Evolutionary conservation across 1,140 invertebrate genomes (phyloP), one percentile per base, ranked within the genome.

Genomic region (Pseudomyrmex pallidus): DNA sequence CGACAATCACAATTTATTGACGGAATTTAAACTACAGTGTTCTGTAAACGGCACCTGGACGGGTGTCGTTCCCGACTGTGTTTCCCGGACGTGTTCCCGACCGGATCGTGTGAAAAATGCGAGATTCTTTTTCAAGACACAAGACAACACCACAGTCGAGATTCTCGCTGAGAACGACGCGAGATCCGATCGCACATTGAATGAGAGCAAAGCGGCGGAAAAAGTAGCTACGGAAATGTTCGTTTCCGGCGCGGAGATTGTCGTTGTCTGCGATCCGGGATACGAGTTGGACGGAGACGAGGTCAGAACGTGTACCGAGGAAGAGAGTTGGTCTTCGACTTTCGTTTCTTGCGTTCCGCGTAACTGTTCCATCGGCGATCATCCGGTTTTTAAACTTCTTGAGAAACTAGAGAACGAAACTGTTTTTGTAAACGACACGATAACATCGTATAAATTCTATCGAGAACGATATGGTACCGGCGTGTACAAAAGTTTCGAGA

Each of bases 21-120:
- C 44, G 7, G 86, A 89, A 83, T 92, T 90, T 80, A 87, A 80
- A 4, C 76, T 93, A 2, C 86, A 86, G 1, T 95, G 95, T 84
- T 76, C 89, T 3, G 85, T 56, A 3, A 91, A 92, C 66, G 93
- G 91, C n/a, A 91, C 87, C 1, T 95, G 94, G 94, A 84, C 44
- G 8, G 90, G 90, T 15, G 77, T 86, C 13, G 72, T 92, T 5
- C 89, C 91, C 35, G 82, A 91, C 67, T 93, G 92, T 35, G 61
- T 89, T n/a, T 78, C 78, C 2, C 59, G 90, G 0, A 64, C 48
- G 7, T 93, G 92, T 74, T 62, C 87, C 0, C 59, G 70, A 73
- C 91, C 91, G 10, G 57, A 68, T 8, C 3, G 12, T 3, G 35
- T 91, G 8, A 13, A 80, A 66, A 84, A 91, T n/a, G 90, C 85